Evolutionary conservation across 30 jellyfish, hydroid and myxozoan species (phyloP), one percentile per base, ranked within the genome.

Genomic region (Turritopsis dohrnii): DNA sequence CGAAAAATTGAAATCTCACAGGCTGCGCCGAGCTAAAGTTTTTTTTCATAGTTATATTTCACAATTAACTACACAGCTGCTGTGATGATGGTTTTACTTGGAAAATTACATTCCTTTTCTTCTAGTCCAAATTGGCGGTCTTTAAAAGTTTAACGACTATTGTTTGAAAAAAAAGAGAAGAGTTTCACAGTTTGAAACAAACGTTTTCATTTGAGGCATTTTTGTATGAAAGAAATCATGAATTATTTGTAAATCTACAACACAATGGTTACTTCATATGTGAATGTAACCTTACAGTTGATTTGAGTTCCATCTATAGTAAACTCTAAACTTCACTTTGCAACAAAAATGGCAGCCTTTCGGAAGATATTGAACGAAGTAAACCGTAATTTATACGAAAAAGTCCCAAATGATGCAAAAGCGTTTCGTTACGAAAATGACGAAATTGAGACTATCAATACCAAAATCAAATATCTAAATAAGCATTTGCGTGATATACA

Each of bases 291-390:
- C 7, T 22, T 69, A 69, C 31, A 22, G 9, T 5, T 9, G 29
- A 27, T 27, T 69, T 69, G 9, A 69, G 16, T 22, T 27, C 77
- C 7, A 60, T 60, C 18, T n/a, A n/a, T 60, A 60, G 20, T 60
- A 3, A 69, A 69, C 77, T 27, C 77, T 22, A 16, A 22, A 69
- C 13, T 75, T 26, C 17, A 7, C 53, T 23, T 79, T 25, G 7
- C 24, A 29, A 76, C 1, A 75, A 92, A 80, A 22, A 92, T 92
- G 97, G 96, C 96, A 30, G 71, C 88, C 27, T 76, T 92, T 31
- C 87, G 84, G 83, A 92, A 92, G 65, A 84, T 92, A n/a, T 74
- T 87, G 26, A 95, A 83, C 29, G 97, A 92, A 54, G 86, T 92
- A 85, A 87, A 75, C 29, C 20, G 83, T 54, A 92, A 74, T 76